Evolutionary conservation across 2,113 vertebrate species (phyloP).

Genomic region (Gnathonemus longibarbis): DNA sequence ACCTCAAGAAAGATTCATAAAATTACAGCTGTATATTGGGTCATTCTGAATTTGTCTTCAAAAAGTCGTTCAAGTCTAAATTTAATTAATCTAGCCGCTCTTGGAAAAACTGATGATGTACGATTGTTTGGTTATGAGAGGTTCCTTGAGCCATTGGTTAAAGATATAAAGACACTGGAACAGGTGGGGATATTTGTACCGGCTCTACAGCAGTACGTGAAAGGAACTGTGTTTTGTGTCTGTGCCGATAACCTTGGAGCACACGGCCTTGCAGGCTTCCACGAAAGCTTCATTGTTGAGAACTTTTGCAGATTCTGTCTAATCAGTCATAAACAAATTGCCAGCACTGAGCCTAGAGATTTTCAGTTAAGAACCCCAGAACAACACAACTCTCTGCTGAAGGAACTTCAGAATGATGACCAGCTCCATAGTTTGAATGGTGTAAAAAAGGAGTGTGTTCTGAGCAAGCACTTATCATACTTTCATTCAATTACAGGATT

Average conservation of each 20-base stretch:
- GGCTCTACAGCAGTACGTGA: neutral
- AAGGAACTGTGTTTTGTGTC: constrained; percentile 9
- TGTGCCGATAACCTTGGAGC: constrained; percentile 21
- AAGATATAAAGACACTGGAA: neutral
- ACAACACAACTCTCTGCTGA: neutral
- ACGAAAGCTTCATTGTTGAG: constrained; percentile 1
- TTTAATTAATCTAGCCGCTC: constrained; percentile 5
- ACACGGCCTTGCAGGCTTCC: constrained; percentile 7
- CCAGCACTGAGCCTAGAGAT: neutral
- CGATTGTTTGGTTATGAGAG: constrained; percentile 4
- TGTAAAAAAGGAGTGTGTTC: neutral
- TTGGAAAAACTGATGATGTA: constrained; percentile 17
- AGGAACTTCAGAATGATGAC: neutral
- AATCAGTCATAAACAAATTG: neutral
- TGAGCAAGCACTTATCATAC: neutral
- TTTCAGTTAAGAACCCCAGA: neutral
- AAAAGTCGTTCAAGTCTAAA: neutral
- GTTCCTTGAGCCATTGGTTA: constrained; percentile 14
- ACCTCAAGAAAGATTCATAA: constrained; percentile 10
- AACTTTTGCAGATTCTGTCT: constrained; percentile 8
- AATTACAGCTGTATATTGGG: constrained; percentile 16
- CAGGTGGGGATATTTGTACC: neutral
- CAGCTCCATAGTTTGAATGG: neutral
- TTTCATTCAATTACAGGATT: neutral
- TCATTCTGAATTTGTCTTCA: constrained; percentile 16